These are phyloP conservation scores for Rhinella marina DNA, from an alignment of 2,797 vertebrate species.

Conservation along the genomic window DNA sequence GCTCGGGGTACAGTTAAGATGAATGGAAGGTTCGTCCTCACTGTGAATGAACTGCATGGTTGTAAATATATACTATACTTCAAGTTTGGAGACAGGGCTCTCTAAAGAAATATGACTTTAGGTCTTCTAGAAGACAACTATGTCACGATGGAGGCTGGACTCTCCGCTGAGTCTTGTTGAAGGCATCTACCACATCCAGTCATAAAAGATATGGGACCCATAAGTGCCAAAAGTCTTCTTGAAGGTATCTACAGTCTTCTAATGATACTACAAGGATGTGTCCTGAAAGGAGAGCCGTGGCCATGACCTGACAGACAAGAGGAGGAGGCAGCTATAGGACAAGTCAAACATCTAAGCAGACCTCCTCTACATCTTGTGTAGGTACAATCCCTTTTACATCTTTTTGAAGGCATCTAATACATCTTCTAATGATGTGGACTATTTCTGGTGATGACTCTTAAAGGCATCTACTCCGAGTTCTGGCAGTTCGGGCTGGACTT, in stretches of 20 bases:
- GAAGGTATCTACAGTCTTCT: not conserved
- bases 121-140: not conserved
- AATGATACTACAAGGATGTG: no score
- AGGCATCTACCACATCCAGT: not conserved
- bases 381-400: not conserved
- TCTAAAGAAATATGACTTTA: not conserved
- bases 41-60: slow-evolving; percentile 26
- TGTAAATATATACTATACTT: not conserved
- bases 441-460: no score
- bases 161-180: not conserved
- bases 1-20: slow-evolving; percentile 12
- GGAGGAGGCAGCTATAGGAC: no score
- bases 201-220: not conserved
- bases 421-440: not conserved
- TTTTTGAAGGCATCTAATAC: not conserved
- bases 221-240: not conserved
- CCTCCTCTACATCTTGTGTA: not conserved
- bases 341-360: not conserved
- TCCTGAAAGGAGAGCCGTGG: no score
- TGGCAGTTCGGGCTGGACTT: not conserved
- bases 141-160: not conserved
- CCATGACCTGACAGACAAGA: no score
- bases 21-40: not conserved
- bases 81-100: slow-evolving; percentile 2
- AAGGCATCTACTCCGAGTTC: not conserved